Evolutionary conservation across 2,888 invertebrate genomes (phyloP), one percentile per base, ranked within the genome.

Genomic region (Andrena marginata): DNA sequence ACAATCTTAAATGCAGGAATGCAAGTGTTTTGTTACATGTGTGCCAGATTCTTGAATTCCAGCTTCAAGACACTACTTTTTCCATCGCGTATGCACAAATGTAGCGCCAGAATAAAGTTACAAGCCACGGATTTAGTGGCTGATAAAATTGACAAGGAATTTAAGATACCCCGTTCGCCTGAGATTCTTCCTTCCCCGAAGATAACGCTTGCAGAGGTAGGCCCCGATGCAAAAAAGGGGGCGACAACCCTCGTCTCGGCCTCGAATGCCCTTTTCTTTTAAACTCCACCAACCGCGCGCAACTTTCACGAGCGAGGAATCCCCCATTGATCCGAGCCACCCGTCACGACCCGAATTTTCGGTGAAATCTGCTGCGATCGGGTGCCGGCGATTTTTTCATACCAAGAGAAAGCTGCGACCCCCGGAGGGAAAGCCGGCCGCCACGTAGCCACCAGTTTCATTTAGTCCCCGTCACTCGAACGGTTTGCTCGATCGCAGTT

Each of bases 381-480:
- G 62, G 29, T 31, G 49, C 77, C 26, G 10, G 1, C 33, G 49
- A 70, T 69, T 86, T 89, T 89, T 89, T 89, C 80, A 84, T 82
- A 51, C 84, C 49, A 84, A 88, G 89, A 82, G 89, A 89, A 89
- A 89, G 89, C 56, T 67, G 73, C 75, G 76, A 69, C 64, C 77
- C 82, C 75, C 7, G 64, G 62, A 70, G 51, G 59, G 60, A 77
- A 67, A 48, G 29, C 5, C 62, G 64, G 10, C 26, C 63, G 60
- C 26, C 56, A 23, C 56, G 33, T 35, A 26, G 33, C 59, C 31
- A 48, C 7, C n/a, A 48, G 65, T 48, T 78, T 85, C 85, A 89
- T 84, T 89, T 77, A 69, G 42, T 63, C 51, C 62, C 73, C 42
- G 73, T 64, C 79, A 62, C 31, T 77, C 82, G 63, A 26, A 35